Evolutionary conservation across 2,888 invertebrate genomes (phyloP).

Genomic region (Drosophila mettleri): DNA sequence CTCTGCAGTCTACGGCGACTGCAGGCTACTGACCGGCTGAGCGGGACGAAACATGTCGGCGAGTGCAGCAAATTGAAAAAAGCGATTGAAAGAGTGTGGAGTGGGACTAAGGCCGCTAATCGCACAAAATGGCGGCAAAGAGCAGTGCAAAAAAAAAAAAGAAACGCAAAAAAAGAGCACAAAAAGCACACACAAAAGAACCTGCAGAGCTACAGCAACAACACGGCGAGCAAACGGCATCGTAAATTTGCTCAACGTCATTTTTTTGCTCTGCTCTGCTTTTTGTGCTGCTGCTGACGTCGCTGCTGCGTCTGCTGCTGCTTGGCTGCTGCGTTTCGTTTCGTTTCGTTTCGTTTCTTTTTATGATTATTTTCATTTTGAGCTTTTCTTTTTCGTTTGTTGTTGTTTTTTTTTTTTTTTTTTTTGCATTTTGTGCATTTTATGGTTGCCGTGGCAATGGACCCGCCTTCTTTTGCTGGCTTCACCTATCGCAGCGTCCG

Average conservation of each 20-base stretch:
- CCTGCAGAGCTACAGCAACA: constrained; percentile 10
- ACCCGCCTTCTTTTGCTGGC: constrained; percentile 81
- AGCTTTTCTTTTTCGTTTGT: constrained; percentile 16
- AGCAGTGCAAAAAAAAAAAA: constrained; percentile 25
- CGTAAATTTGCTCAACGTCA: constrained; percentile 66
- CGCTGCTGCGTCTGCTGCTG: constrained; percentile 27
- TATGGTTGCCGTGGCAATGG: constrained; percentile 81
- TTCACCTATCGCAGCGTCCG: constrained; percentile 81
- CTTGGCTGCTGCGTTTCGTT: constrained; percentile 26
- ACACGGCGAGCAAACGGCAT: constrained; percentile 23
- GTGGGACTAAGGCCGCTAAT: constrained; percentile 59
- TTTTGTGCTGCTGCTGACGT: constrained; percentile 28
- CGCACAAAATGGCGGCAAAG: constrained; percentile 77
- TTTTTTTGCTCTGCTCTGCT: constrained; percentile 17
- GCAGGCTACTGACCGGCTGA: constrained; percentile 41
- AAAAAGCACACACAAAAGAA: constrained; percentile 14
- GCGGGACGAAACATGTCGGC: background rate
- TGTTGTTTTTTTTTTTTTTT: constrained; percentile 34
- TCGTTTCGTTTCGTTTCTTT: too few relatives aligned
- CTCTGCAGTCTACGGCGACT: constrained; percentile 30
- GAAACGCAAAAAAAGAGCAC: constrained; percentile 1
- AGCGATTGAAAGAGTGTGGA: constrained; percentile 11
- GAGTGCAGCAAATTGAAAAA: constrained; percentile 52
- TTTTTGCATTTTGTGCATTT: constrained; percentile 60
- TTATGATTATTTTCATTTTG: constrained; percentile 13